Conservation (phyloP, 2,888 invertebrate species). For the Dysmachus trigonus region DNA sequence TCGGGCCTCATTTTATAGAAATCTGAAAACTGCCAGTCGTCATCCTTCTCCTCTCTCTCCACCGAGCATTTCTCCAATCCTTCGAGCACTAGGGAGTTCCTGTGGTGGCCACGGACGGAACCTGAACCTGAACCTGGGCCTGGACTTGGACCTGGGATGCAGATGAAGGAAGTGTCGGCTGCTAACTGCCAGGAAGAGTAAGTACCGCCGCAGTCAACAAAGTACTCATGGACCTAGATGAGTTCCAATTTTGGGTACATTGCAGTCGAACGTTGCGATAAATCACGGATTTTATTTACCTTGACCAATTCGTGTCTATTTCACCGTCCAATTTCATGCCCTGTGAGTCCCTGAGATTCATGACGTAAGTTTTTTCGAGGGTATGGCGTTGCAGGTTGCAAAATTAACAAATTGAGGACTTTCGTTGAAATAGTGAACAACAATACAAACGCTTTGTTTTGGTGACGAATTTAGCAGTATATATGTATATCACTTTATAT, state of each 20-base stretch:
- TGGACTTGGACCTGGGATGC: neutral
- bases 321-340: conserved; percentile 41
- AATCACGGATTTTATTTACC: conserved; percentile 43
- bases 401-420: neutral
- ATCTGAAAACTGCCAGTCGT: neutral
- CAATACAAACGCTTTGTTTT: neutral
- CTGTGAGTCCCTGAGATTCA: conserved; percentile 30
- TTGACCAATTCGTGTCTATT: conserved; percentile 44
- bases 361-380: conserved; percentile 27
- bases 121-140: no score
- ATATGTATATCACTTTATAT: no score
- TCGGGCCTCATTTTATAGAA: neutral
- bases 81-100: neutral
- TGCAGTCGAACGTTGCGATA: conserved; percentile 17
- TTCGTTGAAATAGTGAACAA: neutral
- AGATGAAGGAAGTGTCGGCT: neutral
- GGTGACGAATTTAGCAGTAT: neutral
- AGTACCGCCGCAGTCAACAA: conserved; percentile 10
- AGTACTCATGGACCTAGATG: neutral
- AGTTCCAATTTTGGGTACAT: neutral
- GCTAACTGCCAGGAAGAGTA: neutral
- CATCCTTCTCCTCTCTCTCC: neutral
- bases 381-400: neutral
- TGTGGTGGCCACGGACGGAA: neutral
- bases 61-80: neutral